A percentile compares a stretch with the other conserved stretches of the same genome.
Evolutionary conservation across 2,888 invertebrate species (phyloP).

Genomic region (Bombylius major): DNA sequence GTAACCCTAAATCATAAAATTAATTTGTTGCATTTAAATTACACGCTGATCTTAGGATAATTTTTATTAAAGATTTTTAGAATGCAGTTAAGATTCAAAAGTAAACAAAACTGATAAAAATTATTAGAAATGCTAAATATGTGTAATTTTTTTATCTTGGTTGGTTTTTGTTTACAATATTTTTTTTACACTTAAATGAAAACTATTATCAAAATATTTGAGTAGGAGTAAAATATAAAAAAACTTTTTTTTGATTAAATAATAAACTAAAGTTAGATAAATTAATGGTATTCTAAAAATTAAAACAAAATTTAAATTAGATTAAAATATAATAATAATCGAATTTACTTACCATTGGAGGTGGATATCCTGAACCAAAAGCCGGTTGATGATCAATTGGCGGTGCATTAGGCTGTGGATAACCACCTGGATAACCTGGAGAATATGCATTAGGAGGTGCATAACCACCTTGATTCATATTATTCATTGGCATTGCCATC

Average conservation of each 20-base stretch:
- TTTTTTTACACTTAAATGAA: no score
- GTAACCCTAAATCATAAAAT: constrained; percentile 3
- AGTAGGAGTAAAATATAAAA: no score
- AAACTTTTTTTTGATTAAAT: no score
- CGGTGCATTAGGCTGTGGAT: constrained; percentile 20
- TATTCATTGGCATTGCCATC: constrained; percentile 23
- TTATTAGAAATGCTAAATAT: no score
- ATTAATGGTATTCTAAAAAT: background rate
- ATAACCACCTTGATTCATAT: constrained; percentile 30
- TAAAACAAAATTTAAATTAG: background rate
- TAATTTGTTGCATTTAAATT: no score
- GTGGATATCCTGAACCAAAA: background rate
- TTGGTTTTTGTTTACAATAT: background rate
- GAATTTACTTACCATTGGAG: background rate
- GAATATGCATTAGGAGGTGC: constrained; percentile 22
- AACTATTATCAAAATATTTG: no score
- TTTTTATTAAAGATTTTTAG: no score
- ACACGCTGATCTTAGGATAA: no score
- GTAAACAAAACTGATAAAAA: no score
- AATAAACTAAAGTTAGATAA: no score
- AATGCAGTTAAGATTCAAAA: no score
- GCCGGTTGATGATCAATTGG: constrained; percentile 17
- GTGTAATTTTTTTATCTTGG: background rate
- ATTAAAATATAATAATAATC: background rate
- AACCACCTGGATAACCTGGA: constrained; percentile 22